Percentiles rank a stretch among this genome's conserved stretches.
Evolutionary conservation across 37 sponge, comb jelly and placozoan genomes (phyloP).

Genomic region (Halichondria panicea): DNA sequence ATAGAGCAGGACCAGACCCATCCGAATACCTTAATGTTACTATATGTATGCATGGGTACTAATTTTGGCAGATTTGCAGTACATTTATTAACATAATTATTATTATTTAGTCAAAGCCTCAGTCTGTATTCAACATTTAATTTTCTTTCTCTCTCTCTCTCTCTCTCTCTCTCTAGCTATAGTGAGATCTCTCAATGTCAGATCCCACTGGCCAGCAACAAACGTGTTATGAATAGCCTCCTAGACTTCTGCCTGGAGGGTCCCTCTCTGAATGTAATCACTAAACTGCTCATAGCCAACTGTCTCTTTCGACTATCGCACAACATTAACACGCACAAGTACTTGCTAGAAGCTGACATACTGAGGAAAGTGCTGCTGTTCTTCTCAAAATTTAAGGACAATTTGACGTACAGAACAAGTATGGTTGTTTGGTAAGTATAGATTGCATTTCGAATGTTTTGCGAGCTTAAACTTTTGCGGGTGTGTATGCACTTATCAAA

Average conservation of each 20-base stretch:
- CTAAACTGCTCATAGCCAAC: slow-evolving; percentile 15
- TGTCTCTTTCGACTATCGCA: slow-evolving; percentile 5
- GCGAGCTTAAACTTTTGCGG: too few relatives aligned
- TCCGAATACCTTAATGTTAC: too few relatives aligned
- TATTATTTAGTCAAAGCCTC: too few relatives aligned
- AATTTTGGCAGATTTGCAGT: neutral
- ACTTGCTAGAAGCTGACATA: neutral
- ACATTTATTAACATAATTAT: too few relatives aligned
- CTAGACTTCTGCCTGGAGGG: slow-evolving; percentile 3
- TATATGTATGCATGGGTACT: too few relatives aligned
- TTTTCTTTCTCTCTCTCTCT: neutral
- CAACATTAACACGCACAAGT: neutral
- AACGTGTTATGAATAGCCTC: neutral
- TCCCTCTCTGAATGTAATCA: neutral
- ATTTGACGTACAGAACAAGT: neutral
- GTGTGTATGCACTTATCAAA: too few relatives aligned
- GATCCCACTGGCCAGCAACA: slow-evolving; percentile 2
- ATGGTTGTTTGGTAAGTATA: neutral
- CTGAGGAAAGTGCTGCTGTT: neutral
- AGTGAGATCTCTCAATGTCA: slow-evolving; percentile 3
- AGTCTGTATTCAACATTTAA: too few relatives aligned
- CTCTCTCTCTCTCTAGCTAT: neutral
- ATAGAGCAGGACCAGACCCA: too few relatives aligned
- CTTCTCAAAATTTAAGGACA: too few relatives aligned
- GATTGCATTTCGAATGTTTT: too few relatives aligned